Percentiles rank a stretch among this genome's conserved stretches.
phyloP scores from a whole-genome alignment of 2,888 invertebrate species.

The Rhagium mordax region DNA sequence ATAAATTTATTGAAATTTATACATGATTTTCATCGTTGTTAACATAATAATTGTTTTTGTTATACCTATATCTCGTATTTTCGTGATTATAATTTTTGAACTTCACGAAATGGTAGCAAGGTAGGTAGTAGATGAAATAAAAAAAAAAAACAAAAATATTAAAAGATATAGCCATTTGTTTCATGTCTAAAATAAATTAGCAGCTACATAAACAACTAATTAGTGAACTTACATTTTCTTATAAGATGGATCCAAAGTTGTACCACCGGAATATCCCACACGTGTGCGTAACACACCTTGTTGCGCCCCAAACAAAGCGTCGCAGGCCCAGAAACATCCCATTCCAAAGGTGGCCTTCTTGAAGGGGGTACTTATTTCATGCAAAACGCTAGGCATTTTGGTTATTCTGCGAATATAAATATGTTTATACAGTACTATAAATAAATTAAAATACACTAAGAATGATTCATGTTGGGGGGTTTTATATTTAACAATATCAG shows the following conservation, averaged over 20 bases:
- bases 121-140: no score
- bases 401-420: neutral
- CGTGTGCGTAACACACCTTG: constrained; percentile 88
- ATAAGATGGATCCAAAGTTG: constrained; percentile 85
- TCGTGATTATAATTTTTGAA: no score
- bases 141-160: no score
- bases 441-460: neutral
- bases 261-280: constrained; percentile 95
- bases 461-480: neutral
- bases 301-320: constrained; percentile 85
- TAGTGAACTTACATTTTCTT: constrained; percentile 82
- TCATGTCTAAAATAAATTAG: no score
- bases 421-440: neutral
- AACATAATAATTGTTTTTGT: no score
- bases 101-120: no score
- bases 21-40: no score
- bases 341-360: constrained; percentile 91
- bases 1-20: no score
- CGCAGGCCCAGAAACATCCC: constrained; percentile 96
- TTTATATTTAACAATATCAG: neutral
- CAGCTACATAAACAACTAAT: neutral
- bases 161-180: no score
- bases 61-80: no score
- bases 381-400: constrained; percentile 72
- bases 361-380: constrained; percentile 77